Percentiles rank a stretch among this genome's conserved stretches.
phyloP scores from a whole-genome alignment of 2,888 invertebrate genomes.

The Holacanthella duospinosa region DNA sequence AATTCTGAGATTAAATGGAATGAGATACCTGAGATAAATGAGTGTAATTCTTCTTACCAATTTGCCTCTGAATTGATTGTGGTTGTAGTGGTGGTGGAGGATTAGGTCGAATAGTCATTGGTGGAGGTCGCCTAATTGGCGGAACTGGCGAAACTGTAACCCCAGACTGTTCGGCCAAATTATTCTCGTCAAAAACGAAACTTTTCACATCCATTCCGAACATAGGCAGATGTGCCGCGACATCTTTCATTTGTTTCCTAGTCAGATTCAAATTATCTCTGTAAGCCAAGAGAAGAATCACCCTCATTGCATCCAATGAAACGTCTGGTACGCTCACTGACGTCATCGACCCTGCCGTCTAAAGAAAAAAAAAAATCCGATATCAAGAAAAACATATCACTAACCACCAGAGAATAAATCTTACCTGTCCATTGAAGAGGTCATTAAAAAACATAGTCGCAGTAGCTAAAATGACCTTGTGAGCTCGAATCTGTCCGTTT shows the following conservation, averaged over 20 bases:
- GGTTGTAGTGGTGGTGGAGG: neutral
- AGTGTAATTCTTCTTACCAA: neutral
- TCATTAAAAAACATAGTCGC: constrained; percentile 29
- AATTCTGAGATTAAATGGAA: too few species aligned
- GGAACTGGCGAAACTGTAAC: neutral
- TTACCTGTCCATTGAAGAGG: constrained; percentile 34
- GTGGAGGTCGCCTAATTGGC: neutral
- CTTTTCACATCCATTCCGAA: constrained; percentile 28
- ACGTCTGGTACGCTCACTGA: constrained; percentile 29
- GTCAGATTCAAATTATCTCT: constrained; percentile 24
- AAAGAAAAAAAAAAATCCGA: neutral
- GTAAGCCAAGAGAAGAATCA: constrained; percentile 30
- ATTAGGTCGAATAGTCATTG: neutral
- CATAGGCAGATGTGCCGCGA: constrained; percentile 21
- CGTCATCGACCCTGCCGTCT: constrained; percentile 17
- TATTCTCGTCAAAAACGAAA: constrained; percentile 20
- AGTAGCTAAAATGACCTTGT: constrained; percentile 33
- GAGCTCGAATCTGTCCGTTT: constrained; percentile 28
- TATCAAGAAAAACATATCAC: neutral
- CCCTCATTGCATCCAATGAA: constrained; percentile 22
- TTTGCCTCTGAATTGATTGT: neutral
- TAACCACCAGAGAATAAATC: neutral
- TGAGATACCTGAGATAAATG: neutral
- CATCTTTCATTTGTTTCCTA: constrained; percentile 24
- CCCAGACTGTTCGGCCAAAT: neutral